Base-by-base conservation (phyloP, 2,888 invertebrate genomes). In the Ophion ventricosus region DNA sequence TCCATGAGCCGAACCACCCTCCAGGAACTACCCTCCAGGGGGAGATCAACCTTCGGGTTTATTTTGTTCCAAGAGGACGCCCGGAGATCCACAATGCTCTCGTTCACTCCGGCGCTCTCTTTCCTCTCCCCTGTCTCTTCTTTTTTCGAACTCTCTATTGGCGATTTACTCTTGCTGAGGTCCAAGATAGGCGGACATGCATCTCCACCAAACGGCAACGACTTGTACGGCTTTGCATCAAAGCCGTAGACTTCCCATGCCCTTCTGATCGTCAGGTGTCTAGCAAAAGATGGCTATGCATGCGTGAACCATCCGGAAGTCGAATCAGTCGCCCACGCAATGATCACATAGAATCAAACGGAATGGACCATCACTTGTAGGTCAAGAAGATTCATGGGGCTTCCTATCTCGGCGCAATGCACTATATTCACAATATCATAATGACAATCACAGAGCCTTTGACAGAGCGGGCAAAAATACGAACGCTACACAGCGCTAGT, bases 291-390 rank as follows among this genome's bases (percentile, higher is more conserved):
- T 11, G 26, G n/a, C 25, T 20, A 17, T 10, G n/a, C 23, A n/a
- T 29, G 59, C 25, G 29, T 7, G 35, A 11, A 23, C 29, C 49
- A 67, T 57, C 78, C 72, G 64, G 77, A 85, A 83, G 77, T 75
- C 66, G 81, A 82, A 72, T 75, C 73, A 72, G 84, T 59, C 64
- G 74, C 70, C 61, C 74, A 54, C 59, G 35, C 56, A 59, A 57
- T 40, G 56, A 25, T 66, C 73, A 78, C 72, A 29, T 61, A 72
- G 78, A 83, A 84, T 88, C 90, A 89, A 90, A 91, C 87, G 87
- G 89, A 90, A 89, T 90, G 75, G 82, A 82, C 87, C 85, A 90
- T 90, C 88, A 82, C 17, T 1, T 76, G 74, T 82, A 77, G 74
- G 81, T 69, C 84, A 80, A 87, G 86, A 85, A 87, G 85, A 72